phyloP scores from a whole-genome alignment of 2,113 vertebrate genomes.

The Alexandromys fortis region DNA sequence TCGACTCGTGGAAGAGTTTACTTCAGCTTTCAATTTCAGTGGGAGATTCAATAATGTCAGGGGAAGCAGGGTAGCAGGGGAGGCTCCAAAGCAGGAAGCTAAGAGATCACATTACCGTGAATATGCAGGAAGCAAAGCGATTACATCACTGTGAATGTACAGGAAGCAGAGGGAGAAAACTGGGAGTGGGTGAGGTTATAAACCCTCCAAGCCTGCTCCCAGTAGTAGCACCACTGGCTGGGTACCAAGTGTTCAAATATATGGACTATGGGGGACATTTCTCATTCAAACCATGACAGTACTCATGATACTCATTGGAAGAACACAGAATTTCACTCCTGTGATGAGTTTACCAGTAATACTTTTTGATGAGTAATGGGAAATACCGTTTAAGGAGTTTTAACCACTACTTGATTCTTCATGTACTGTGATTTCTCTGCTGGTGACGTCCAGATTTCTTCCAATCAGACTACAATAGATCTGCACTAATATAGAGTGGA shows the following conservation, averaged over 20 bases:
- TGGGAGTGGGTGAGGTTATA: background rate
- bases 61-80: background rate
- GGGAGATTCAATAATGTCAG: background rate
- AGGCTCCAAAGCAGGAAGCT: background rate
- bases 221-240: background rate
- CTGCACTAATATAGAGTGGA: too few species aligned
- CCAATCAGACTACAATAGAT: too few species aligned
- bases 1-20: background rate
- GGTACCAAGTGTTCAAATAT: background rate
- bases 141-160: background rate
- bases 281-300: background rate
- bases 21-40: background rate
- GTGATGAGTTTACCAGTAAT: too few species aligned
- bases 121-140: background rate
- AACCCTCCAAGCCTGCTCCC: background rate
- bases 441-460: too few species aligned
- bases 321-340: background rate
- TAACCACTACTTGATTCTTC: too few species aligned
- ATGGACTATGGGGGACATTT: background rate
- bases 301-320: background rate
- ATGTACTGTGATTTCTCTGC: too few species aligned
- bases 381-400: too few species aligned
- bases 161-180: background rate
- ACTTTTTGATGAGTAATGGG: too few species aligned
- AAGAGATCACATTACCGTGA: background rate